Conservation (phyloP, 2,797 vertebrate species). For the Anisognathus igniventris region DNA sequence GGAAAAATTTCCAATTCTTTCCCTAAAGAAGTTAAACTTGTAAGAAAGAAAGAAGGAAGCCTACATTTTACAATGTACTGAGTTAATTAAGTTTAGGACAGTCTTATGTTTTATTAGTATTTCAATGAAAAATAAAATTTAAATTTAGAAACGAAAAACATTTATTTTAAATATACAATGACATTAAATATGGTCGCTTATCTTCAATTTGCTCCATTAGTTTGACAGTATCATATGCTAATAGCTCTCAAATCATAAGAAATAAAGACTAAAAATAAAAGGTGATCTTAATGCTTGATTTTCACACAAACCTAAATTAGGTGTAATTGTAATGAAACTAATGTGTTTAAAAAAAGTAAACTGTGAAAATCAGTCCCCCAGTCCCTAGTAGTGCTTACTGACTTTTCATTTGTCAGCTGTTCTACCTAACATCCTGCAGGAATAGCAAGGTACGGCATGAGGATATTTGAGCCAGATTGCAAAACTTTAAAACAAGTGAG, state of each 20-base stretch:
- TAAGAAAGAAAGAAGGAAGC: not conserved
- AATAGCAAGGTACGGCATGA: fast-evolving
- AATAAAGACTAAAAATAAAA: not conserved
- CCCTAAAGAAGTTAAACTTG: not conserved
- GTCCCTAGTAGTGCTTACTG: not conserved
- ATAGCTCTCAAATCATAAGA: not conserved
- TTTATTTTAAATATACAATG: not conserved
- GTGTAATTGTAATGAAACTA: not conserved
- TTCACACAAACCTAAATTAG: not conserved
- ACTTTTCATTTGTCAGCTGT: not conserved
- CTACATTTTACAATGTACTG: not conserved
- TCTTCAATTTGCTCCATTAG: not conserved
- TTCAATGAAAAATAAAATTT: not conserved
- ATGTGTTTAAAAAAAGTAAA: not conserved
- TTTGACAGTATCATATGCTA: not conserved
- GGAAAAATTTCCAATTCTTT: not conserved
- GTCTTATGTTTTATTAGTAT: not conserved
- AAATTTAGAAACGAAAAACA: not conserved
- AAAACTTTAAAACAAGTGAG: not conserved
- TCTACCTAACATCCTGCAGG: not conserved
- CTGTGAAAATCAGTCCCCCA: not conserved
- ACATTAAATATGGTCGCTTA: not conserved
- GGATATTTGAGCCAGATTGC: not conserved
- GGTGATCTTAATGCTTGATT: not conserved
- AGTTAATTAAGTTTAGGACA: not conserved